Percentiles rank a stretch among this genome's conserved stretches.
Conservation (phyloP, 2,888 invertebrate genomes). For the Willowsia nigromaculata region DNA sequence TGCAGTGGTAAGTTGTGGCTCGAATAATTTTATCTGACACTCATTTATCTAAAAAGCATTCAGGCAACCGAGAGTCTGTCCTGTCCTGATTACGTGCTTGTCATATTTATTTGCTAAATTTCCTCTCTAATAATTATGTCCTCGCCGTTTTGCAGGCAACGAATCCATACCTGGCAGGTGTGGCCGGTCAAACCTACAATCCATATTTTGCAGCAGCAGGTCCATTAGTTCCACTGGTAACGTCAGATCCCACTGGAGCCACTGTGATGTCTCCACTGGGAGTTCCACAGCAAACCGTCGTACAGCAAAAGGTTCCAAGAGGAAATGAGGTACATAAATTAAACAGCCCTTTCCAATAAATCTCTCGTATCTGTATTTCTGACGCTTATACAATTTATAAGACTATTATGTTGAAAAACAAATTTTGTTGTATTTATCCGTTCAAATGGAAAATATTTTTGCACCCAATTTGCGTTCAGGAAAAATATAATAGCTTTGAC, state of each 20-base stretch:
- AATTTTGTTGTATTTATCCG: neutral
- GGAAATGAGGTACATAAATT: constrained; percentile 71
- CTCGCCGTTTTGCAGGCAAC: constrained; percentile 74
- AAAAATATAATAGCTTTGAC: neutral
- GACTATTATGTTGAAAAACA: neutral
- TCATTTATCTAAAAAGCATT: neutral
- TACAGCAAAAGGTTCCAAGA: constrained; percentile 94
- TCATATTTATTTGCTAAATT: constrained; percentile 16
- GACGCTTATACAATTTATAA: constrained; percentile 10
- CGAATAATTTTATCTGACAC: neutral
- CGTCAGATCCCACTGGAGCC: constrained; percentile 87
- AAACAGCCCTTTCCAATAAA: constrained; percentile 28
- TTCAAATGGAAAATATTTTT: constrained; percentile 43
- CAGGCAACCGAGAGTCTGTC: neutral
- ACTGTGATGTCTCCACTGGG: constrained; percentile 90
- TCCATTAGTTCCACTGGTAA: constrained; percentile 94
- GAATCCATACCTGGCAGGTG: constrained; percentile 79
- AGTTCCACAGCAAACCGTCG: constrained; percentile 90
- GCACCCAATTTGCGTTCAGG: constrained; percentile 68
- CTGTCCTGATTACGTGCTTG: neutral
- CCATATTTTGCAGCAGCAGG: constrained; percentile 94
- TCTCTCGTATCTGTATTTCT: constrained; percentile 42
- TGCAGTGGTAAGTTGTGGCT: constrained; percentile 77
- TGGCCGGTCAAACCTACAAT: constrained; percentile 88
- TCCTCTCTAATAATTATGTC: constrained; percentile 55